Conservation (phyloP, 2,113 vertebrate genomes). For the Synchiropus splendidus region DNA sequence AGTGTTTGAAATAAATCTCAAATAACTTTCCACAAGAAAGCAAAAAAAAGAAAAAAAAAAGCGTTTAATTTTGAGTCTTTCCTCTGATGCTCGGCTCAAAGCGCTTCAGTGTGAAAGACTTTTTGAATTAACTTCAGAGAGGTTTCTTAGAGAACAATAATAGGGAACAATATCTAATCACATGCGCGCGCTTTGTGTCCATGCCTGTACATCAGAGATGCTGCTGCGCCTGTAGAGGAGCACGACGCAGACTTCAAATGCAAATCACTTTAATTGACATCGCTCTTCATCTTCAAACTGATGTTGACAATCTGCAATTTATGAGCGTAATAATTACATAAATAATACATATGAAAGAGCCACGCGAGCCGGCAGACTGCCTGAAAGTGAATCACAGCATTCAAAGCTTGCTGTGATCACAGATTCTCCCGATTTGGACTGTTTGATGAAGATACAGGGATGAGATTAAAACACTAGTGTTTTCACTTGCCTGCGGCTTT, state of each 20-base stretch:
- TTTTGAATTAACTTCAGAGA: constrained; percentile 57
- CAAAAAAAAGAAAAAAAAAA: constrained; percentile 24
- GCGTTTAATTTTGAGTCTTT: constrained; percentile 46
- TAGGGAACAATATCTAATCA: constrained; percentile 64
- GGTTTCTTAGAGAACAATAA: constrained; percentile 57
- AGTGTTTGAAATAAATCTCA: constrained; percentile 61
- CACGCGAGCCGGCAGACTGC: constrained; percentile 22
- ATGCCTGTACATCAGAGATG: constrained; percentile 51
- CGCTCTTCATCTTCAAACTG: constrained; percentile 55
- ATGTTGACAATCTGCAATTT: constrained; percentile 54
- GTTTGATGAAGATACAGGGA: constrained; percentile 39
- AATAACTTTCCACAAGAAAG: constrained; percentile 56
- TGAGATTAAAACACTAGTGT: constrained; percentile 34
- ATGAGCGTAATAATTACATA: constrained; percentile 56
- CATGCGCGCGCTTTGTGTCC: constrained; percentile 50
- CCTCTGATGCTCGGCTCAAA: constrained; percentile 55
- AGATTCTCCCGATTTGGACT: constrained; percentile 23
- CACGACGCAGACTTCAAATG: constrained; percentile 54
- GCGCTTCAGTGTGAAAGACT: constrained; percentile 48
- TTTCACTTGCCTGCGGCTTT: constrained; percentile 19
- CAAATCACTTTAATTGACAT: constrained; percentile 58
- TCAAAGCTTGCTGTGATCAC: constrained; percentile 51
- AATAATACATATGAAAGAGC: constrained; percentile 55
- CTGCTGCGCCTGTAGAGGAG: constrained; percentile 40
- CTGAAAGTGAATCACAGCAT: constrained; percentile 53